phyloP scores from a whole-genome alignment of 2,113 vertebrate genomes.

The Sander vitreus region DNA sequence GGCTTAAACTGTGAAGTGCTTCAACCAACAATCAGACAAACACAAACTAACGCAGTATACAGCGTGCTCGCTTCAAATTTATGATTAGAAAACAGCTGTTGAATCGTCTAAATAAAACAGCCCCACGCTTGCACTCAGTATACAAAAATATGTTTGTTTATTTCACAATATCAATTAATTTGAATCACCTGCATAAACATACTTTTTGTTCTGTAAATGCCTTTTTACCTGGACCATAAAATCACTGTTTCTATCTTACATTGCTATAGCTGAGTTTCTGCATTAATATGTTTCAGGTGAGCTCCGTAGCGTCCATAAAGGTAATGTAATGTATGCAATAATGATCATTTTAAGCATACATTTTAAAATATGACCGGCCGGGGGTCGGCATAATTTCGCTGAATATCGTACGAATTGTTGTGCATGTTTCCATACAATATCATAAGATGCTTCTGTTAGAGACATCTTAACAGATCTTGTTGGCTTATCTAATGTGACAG shows the following conservation, averaged over 20 bases:
- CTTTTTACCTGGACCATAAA: not conserved
- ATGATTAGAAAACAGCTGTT: constrained; percentile 71
- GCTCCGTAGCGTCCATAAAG: constrained; percentile 11
- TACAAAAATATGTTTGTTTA: constrained; percentile 66
- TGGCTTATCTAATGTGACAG: not conserved
- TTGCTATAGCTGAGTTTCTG: not conserved
- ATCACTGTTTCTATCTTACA: not conserved
- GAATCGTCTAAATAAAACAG: constrained; percentile 69
- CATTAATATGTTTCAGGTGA: not conserved
- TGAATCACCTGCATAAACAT: constrained; percentile 58
- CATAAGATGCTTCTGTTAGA: not conserved
- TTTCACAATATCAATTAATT: constrained; percentile 60
- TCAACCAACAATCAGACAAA: constrained; percentile 78
- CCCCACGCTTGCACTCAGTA: constrained; percentile 38
- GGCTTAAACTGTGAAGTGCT: constrained; percentile 60
- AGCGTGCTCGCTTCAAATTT: constrained; percentile 68
- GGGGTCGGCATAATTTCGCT: too few relatives aligned
- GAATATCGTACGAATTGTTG: too few relatives aligned
- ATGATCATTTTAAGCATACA: too few relatives aligned
- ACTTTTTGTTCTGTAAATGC: constrained; percentile 36
- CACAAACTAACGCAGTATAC: constrained; percentile 61
- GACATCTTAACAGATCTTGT: not conserved
- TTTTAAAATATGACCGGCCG: too few relatives aligned
- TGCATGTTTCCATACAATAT: too few relatives aligned
- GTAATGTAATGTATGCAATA: not conserved